Evolutionary conservation across 2,888 invertebrate genomes (phyloP), one percentile per base, ranked within the genome.

Genomic region (Synanthedon formicaeformis): DNA sequence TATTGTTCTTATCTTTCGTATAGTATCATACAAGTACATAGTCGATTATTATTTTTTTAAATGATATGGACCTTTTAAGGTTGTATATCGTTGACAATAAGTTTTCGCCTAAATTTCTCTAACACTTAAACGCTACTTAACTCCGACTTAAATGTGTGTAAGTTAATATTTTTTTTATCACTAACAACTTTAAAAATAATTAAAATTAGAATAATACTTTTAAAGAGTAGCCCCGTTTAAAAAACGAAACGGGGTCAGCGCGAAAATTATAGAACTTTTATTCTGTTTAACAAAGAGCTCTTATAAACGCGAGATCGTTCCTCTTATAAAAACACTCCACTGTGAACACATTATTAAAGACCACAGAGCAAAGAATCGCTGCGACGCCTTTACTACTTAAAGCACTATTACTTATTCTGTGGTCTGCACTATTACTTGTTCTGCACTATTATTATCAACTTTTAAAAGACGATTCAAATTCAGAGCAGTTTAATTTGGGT

Each of bases 21-120:
- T 76, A 71, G 70, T 81, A 84, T 34, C 8, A 10, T 34, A 34
- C 34, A 34, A 34, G 10, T 79, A 82, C 76, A 75, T 78, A 78
- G 76, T 76, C 34, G 81, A 79, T 85, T 84, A 85, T 23, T 23
- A 86, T 78, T 82, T 71, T 76, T 81, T 83, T 82, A 79, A 80
- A 81, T 87, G 87, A 87, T 87, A 87, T 87, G 87, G 75, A 82
- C 86, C 85, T 84, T 86, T 78, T 78, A 85, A 84, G 85, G 85
- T 85, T 74, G 66, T 72, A 13, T 68, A 75, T 79, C 80, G 78
- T 75, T 78, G 80, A 77, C 67, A 73, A 75, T 73, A 73, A 74
- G 65, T 75, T 53, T 48, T 65, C 66, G 61, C 66, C 75, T 75
- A 78, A 62, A 73, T 67, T 70, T 64, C 66, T 57, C 75, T 78